These are phyloP conservation scores for Drosophila eugracilis DNA, from an alignment of 1,140 invertebrate species.

Conservation along the genomic window DNA sequence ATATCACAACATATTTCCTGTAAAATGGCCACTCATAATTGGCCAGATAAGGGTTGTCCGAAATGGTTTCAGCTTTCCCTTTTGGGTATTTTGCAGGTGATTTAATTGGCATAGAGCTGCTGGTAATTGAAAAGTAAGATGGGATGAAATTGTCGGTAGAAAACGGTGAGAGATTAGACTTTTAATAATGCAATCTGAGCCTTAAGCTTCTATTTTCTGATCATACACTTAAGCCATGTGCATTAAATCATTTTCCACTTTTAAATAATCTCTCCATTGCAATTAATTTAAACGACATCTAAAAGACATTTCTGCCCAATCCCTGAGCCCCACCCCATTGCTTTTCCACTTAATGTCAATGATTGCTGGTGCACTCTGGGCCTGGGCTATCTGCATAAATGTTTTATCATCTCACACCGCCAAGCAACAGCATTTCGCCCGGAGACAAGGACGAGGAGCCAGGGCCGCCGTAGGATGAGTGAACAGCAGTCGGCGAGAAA, in stretches of 20 bases:
- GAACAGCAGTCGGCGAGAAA: constrained; percentile 60
- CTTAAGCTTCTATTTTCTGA: neutral
- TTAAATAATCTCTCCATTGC: constrained; percentile 39
- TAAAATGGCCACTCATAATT: constrained; percentile 45
- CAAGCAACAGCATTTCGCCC: constrained; percentile 44
- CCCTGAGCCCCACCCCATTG: neutral
- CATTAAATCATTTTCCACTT: constrained; percentile 30
- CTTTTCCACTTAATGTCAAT: constrained; percentile 73
- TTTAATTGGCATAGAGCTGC: constrained; percentile 39
- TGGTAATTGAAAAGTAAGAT: constrained; percentile 45
- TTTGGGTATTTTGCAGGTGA: constrained; percentile 28
- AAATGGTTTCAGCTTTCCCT: constrained; percentile 17
- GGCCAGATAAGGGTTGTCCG: constrained; percentile 32
- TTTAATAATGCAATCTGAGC: neutral
- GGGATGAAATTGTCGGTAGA: constrained; percentile 12
- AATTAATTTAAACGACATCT: constrained; percentile 79
- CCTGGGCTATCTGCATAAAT: constrained; percentile 72
- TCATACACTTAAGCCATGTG: constrained; percentile 6
- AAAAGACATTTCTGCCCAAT: constrained; percentile 61
- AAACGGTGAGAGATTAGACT: constrained; percentile 5
- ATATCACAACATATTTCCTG: constrained; percentile 37
- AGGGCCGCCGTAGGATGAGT: constrained; percentile 8
- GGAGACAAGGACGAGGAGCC: constrained; percentile 15
- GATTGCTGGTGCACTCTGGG: constrained; percentile 53
- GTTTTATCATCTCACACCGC: constrained; percentile 79